Evolutionary conservation across 2,113 vertebrate genomes (phyloP).

Genomic region (Pholis gunnellus): DNA sequence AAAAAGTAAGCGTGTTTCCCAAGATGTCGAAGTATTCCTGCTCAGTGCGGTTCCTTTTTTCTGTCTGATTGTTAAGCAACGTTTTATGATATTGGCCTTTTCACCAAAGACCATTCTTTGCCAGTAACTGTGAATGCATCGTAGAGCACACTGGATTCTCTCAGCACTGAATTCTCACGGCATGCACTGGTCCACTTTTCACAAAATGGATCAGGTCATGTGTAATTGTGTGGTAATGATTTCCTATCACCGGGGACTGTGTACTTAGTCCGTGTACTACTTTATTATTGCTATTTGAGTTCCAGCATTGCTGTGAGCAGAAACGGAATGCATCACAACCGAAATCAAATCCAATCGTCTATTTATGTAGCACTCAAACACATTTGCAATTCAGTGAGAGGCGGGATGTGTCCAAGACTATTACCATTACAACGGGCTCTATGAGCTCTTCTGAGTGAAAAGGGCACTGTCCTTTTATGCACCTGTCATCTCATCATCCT

Average conservation of each 20-base stretch:
- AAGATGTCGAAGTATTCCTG: neutral
- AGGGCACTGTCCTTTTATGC: slow-evolving; percentile 47
- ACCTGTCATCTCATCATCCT: slow-evolving; percentile 57
- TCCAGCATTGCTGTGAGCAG: slow-evolving; percentile 21
- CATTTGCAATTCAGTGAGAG: slow-evolving; percentile 35
- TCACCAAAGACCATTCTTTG: neutral
- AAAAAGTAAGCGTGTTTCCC: neutral
- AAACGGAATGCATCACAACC: slow-evolving; percentile 23
- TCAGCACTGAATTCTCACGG: neutral
- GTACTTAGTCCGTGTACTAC: slow-evolving; percentile 35
- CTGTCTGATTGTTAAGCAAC: neutral
- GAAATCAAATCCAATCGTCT: neutral
- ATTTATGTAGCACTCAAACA: neutral
- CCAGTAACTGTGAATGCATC: neutral
- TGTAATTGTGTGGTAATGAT: slow-evolving; percentile 18
- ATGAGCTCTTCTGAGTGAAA: slow-evolving; percentile 17
- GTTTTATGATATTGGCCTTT: neutral
- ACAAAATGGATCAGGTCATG: slow-evolving; percentile 43
- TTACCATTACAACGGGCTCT: slow-evolving; percentile 62
- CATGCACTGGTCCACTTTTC: slow-evolving; percentile 17
- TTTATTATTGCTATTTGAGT: slow-evolving; percentile 47
- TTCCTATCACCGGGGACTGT: slow-evolving; percentile 23
- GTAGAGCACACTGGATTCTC: neutral
- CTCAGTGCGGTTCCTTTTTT: neutral
- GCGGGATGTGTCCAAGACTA: slow-evolving; percentile 12